Evolutionary conservation across 1,140 invertebrate species (phyloP).

Genomic region (Dendroctonus valens): DNA sequence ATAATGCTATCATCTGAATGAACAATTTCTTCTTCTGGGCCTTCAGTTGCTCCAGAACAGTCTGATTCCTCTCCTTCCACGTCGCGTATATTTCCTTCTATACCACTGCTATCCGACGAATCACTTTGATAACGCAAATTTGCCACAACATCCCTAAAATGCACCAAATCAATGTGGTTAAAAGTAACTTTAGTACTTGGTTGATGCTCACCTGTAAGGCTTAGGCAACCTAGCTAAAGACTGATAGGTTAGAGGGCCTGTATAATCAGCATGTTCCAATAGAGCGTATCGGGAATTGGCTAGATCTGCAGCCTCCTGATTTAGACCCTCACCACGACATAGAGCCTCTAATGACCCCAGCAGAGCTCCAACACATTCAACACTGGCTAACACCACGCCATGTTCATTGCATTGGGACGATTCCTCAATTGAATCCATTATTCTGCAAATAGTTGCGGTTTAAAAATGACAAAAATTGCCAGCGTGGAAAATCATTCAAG

Average conservation of each 20-base stretch:
- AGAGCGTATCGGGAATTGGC: conserved; percentile 72
- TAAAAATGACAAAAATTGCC: too few species aligned
- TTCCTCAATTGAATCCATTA: conserved; percentile 90
- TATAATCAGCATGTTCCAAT: conserved; percentile 78
- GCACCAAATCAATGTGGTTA: neutral
- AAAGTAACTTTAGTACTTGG: neutral
- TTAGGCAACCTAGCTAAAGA: conserved; percentile 78
- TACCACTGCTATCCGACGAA: conserved; percentile 53
- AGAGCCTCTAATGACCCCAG: conserved; percentile 79
- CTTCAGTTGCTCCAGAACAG: conserved; percentile 71
- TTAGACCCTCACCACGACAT: conserved; percentile 67
- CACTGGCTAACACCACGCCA: conserved; percentile 73
- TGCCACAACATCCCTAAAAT: conserved; percentile 54
- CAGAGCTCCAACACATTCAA: conserved; percentile 81
- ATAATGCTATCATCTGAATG: conserved; percentile 57
- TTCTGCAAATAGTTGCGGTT: conserved; percentile 53
- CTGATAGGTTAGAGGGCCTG: conserved; percentile 79
- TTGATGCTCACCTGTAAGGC: conserved; percentile 61
- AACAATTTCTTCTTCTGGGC: conserved; percentile 60
- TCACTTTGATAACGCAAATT: conserved; percentile 53
- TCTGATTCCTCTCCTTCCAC: conserved; percentile 59
- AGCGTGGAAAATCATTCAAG: too few species aligned
- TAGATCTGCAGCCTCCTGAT: conserved; percentile 58
- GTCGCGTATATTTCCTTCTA: conserved; percentile 57
- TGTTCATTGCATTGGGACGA: conserved; percentile 65